These are phyloP conservation scores for Furnarius figulus DNA, from an alignment of 2,113 vertebrate species.

Conservation along the genomic window DNA sequence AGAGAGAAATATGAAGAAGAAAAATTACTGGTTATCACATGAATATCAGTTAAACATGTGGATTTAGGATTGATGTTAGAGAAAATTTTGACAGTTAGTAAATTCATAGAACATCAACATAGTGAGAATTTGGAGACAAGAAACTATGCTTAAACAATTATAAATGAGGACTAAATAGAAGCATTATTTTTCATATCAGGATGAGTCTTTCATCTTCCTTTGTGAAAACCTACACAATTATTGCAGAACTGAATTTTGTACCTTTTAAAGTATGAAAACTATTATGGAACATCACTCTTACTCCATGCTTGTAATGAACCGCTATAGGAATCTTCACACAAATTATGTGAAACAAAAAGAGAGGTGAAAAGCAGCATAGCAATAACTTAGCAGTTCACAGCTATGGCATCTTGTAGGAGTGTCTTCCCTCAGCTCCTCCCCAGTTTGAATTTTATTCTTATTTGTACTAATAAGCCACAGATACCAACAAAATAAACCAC, in stretches of 20 bases:
- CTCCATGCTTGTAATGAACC: neutral
- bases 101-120: neutral
- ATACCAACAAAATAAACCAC: neutral
- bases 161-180: neutral
- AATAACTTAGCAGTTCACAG: neutral
- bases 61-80: neutral
- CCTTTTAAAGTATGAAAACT: neutral
- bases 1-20: neutral
- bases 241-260: neutral
- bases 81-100: neutral
- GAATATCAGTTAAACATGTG: neutral
- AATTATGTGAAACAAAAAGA: neutral
- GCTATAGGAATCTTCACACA: neutral
- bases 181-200: neutral
- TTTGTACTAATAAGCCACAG: neutral
- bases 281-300: neutral
- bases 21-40: neutral
- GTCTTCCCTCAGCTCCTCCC: neutral
- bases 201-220: neutral
- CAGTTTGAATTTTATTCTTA: neutral
- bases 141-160: neutral
- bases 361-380: neutral
- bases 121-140: neutral
- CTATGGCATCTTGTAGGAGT: neutral
- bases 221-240: neutral